phyloP scores from a whole-genome alignment of 2,888 invertebrate genomes.

The Caenorhabditis afra region DNA sequence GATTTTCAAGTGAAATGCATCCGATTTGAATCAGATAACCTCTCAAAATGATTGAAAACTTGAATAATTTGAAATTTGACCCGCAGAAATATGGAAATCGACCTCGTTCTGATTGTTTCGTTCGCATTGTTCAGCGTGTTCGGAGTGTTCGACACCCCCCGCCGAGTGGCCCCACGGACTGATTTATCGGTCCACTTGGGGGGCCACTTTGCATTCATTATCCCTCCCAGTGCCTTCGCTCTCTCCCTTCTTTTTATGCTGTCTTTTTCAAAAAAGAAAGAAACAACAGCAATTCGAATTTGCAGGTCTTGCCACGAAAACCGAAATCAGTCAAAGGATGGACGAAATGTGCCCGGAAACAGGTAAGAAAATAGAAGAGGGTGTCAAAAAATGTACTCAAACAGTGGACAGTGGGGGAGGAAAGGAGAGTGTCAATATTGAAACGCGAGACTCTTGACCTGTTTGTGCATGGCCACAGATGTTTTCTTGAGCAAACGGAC shows the following conservation, averaged over 20 bases:
- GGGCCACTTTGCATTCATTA: constrained; percentile 48
- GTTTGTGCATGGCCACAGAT: neutral
- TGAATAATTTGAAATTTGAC: too few relatives aligned
- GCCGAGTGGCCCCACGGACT: constrained; percentile 40
- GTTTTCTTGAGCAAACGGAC: too few relatives aligned
- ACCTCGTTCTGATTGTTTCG: neutral
- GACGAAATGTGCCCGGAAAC: constrained; percentile 18
- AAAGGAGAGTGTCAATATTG: constrained; percentile 18
- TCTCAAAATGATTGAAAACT: too few relatives aligned
- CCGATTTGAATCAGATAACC: neutral
- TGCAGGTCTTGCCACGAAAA: constrained; percentile 8
- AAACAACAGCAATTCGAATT: neutral
- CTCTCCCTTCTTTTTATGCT: constrained; percentile 3
- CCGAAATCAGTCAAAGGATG: constrained; percentile 5
- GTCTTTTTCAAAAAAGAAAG: neutral
- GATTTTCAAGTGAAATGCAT: too few relatives aligned
- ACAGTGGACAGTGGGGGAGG: neutral
- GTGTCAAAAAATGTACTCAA: constrained; percentile 29
- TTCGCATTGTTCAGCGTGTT: constrained; percentile 33
- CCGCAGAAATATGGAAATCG: too few relatives aligned
- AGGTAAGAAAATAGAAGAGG: constrained; percentile 19
- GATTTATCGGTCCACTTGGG: constrained; percentile 45
- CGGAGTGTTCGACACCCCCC: constrained; percentile 32
- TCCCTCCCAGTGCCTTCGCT: neutral
- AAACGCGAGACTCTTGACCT: neutral